phyloP scores from a whole-genome alignment of 2,888 invertebrate genomes.

The Tromatobia lineatoria region DNA sequence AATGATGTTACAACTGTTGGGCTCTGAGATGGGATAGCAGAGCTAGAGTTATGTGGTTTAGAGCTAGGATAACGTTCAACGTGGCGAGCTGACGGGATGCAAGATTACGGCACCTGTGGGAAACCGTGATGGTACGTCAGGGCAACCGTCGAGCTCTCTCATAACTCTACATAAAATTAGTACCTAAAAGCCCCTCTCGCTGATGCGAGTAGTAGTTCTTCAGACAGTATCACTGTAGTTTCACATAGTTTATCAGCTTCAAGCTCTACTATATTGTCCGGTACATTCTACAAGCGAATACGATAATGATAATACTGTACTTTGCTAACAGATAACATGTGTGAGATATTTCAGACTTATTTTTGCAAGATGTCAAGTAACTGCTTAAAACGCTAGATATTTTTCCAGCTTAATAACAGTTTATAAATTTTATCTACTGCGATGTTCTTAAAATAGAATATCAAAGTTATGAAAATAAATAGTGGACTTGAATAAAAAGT shows the following conservation, averaged over 20 bases:
- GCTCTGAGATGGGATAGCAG: conserved; percentile 32
- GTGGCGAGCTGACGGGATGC: conserved; percentile 64
- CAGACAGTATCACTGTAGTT: conserved; percentile 52
- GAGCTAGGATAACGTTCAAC: conserved; percentile 44
- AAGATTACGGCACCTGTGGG: conserved; percentile 81
- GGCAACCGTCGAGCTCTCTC: conserved; percentile 73
- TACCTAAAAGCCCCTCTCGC: conserved; percentile 82
- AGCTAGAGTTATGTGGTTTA: conserved; percentile 35
- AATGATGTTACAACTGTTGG: conserved; percentile 50
- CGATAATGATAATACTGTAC: neutral
- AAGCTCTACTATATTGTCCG: conserved; percentile 8
- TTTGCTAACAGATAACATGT: neutral
- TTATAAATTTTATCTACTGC: too few relatives aligned
- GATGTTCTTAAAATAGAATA: too few relatives aligned
- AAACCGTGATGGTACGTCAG: conserved; percentile 78
- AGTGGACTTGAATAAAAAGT: too few relatives aligned
- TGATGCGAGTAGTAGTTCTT: conserved; percentile 60
- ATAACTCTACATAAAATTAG: conserved; percentile 85
- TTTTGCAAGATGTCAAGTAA: too few relatives aligned
- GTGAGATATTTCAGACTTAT: too few relatives aligned
- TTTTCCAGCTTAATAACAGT: too few relatives aligned
- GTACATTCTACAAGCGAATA: neutral
- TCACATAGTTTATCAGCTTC: conserved; percentile 48
- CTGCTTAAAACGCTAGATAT: too few relatives aligned
- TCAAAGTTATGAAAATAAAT: too few relatives aligned